Base-by-base conservation (phyloP, 2,113 vertebrate genomes). In the Apteryx mantelli region DNA sequence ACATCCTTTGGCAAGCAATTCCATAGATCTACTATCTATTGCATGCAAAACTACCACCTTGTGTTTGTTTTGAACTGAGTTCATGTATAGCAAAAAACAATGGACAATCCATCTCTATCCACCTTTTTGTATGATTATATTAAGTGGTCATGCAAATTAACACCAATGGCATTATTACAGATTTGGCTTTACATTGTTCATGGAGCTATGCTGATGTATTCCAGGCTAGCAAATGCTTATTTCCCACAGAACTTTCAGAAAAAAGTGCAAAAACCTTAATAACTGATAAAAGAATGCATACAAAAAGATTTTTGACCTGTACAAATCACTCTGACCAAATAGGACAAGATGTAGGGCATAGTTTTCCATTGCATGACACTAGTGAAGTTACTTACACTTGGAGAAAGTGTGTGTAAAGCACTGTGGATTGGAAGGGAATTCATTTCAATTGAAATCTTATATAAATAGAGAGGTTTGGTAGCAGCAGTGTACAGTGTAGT, bases 1-100 rank as follows among this genome's bases (percentile, higher is more conserved):
- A 42, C 28, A 90, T 86, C 79, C 79, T 94, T 83, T 74, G 91
- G 68, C 71, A 90, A 92, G 46, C 30, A 86, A 55, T 88, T 93
- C 50, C 30, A 5, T 6, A 88, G 78, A 90, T 93, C 75, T 74
- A 16, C 53, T 82, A 53, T 66, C 78, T 89, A 10, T 32, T 63
- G 20, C 60, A 50, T 77, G 64, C 44, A 86, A 93, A 97, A 52
- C 58, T 80, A 58, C 34, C 44, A 10, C 53, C 79, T 87, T 38
- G 68, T 64, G 5, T 64, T 83, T 93, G 28, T 58, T 94, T 88
- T 75, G 58, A 83, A 60, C 14, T 9, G 20, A 28, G 44, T 30
- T 63, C 22, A 34, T 36, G 22, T 66, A 50, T 24, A 74, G 8
- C 36, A 74, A 74, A 86, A 82, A 28, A 3, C 10, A 79, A 36